Evolutionary conservation across 2,113 vertebrate species (phyloP), one percentile per base, ranked within the genome.

Genomic region (Bostrychus sinensis): DNA sequence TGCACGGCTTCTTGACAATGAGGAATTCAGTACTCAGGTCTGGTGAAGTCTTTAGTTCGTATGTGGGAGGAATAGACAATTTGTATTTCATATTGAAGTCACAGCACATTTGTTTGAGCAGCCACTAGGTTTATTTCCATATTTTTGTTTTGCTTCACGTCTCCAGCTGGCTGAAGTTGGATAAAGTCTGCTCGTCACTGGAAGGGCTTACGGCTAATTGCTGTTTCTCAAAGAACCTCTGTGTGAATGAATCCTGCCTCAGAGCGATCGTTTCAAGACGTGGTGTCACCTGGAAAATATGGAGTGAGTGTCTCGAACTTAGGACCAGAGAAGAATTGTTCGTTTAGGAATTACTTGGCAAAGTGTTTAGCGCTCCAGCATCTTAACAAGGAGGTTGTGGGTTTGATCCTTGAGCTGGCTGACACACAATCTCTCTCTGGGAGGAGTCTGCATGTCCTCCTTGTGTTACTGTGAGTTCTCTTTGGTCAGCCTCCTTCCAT

Each of bases 281-380:
- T 72, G 16, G 53, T 75, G 77, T 84, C 65, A 81, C 60, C 65
- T 75, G 84, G 84, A 85, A 89, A 86, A 65, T 75, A 83, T 78
- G 70, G 30, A n/a, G 26, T 60, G 7, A 34, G 32, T 4, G 32
- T 34, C 11, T 34, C 11, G 32, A 8, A 4, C 3, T 34, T 34
- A 10, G 7, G 11, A 10, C 32, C 11, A 8, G 32, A 34, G 7
- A 7, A 34, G 5, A 4, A 34, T 4, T 3, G 11, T 7, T 34
- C 32, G 7, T 34, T 34, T 7, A 34, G 32, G 5, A 10, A 34
- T 34, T 8, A 8, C 32, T 10, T 34, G 32, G 7, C 7, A 4
- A 34, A n/a, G n/a, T n/a, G n/a, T n/a, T n/a, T n/a, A n/a, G n/a
- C n/a, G n/a, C n/a, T n/a, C n/a, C n/a, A n/a, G n/a, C n/a, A n/a